Evolutionary conservation across 2,797 vertebrate species (phyloP).

Genomic region (Eleutherodactylus coqui): DNA sequence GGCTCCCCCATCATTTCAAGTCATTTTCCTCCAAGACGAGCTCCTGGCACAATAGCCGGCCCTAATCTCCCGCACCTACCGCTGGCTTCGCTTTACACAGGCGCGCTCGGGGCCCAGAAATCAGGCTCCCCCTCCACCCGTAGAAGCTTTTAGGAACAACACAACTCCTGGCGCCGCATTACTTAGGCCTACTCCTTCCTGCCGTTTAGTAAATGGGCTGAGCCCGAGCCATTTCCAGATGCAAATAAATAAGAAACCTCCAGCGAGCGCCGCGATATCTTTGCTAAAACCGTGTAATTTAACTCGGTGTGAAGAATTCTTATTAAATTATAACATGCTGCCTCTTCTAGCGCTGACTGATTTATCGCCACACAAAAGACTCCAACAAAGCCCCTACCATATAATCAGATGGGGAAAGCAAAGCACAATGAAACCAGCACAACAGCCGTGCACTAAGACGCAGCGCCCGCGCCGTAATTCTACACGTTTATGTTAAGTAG

Average conservation of each 20-base stretch:
- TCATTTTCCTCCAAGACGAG: conserved; percentile 33
- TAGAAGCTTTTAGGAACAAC: conserved; percentile 50
- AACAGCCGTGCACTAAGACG: conserved; percentile 44
- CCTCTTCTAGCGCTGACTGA: conserved; percentile 49
- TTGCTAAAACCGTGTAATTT: conserved; percentile 59
- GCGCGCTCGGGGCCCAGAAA: conserved; percentile 6
- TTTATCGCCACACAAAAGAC: conserved; percentile 59
- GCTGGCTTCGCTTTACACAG: conserved; percentile 42
- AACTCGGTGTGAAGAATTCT: conserved; percentile 59
- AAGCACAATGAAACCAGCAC: conserved; percentile 47
- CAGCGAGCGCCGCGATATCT: conserved; percentile 48
- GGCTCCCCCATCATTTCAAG: conserved; percentile 29
- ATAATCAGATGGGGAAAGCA: conserved; percentile 54
- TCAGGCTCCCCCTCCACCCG: neutral
- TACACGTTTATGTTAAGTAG: conserved; percentile 52
- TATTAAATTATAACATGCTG: conserved; percentile 62
- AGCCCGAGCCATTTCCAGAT: conserved; percentile 37
- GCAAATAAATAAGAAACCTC: conserved; percentile 36
- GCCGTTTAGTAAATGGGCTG: conserved; percentile 37
- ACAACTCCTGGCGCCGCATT: neutral
- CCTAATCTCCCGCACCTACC: conserved; percentile 49
- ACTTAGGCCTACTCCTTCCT: conserved; percentile 27
- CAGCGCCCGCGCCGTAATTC: conserved; percentile 26
- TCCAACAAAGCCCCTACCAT: conserved; percentile 50
- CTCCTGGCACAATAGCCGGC: conserved; percentile 47